Percentiles rank a stretch among this genome's conserved stretches.
Evolutionary conservation across 2,888 invertebrate species (phyloP).

Genomic region (Coleophora deauratella): DNA sequence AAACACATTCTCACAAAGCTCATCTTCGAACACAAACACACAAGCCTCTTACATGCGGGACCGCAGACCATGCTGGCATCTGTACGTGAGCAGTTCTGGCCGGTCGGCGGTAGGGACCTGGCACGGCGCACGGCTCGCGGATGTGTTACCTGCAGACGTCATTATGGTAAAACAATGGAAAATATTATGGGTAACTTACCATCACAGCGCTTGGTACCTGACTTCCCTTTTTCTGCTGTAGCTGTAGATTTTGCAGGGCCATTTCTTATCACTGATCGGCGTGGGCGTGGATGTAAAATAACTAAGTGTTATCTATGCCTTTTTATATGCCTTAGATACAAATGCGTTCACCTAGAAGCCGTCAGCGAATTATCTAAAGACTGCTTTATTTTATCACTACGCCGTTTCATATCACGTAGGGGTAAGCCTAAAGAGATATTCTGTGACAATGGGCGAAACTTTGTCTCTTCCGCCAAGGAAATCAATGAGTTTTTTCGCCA

Average conservation of each 20-base stretch:
- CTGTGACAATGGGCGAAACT: conserved; percentile 2
- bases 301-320: not conserved
- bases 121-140: not conserved
- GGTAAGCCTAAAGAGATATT: conserved; percentile 1
- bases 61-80: not conserved
- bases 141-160: not conserved
- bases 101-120: not conserved
- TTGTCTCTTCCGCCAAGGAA: not conserved
- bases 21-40: too few species aligned
- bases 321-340: not conserved
- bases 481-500: not conserved
- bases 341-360: not conserved
- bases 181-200: not conserved
- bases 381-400: not conserved
- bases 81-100: not conserved
- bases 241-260: not conserved
- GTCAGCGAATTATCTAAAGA: not conserved
- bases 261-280: not conserved
- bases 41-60: not conserved
- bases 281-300: not conserved
- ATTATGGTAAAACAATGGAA: not conserved
- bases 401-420: not conserved
- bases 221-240: not conserved
- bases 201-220: not conserved
- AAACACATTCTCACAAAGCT: not conserved